A percentile compares a stretch with the other conserved stretches of the same genome.
Conservation (phyloP, 1,140 invertebrate genomes). For the Lucilia sericata region DNA sequence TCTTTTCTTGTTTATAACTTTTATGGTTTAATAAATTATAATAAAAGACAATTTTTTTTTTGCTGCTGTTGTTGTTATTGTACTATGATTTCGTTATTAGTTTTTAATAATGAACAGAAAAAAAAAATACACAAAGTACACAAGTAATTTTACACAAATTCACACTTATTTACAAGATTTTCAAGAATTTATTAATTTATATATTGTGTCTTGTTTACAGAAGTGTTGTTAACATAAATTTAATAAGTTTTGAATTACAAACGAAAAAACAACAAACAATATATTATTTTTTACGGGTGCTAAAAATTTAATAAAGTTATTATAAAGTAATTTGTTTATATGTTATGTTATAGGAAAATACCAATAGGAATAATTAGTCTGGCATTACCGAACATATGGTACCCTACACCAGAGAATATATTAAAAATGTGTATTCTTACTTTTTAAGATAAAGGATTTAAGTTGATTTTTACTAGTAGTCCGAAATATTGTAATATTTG, state of each 20-base stretch:
- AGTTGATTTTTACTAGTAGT: too few species aligned
- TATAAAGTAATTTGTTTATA: too few species aligned
- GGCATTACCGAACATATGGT: too few species aligned
- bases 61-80: background rate
- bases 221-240: constrained; percentile 27
- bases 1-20: constrained; percentile 7
- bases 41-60: background rate
- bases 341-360: too few species aligned
- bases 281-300: background rate
- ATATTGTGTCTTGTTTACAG: constrained; percentile 1
- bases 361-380: too few species aligned
- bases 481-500: too few species aligned
- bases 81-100: background rate
- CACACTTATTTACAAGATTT: constrained; percentile 24
- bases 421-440: too few species aligned
- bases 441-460: too few species aligned
- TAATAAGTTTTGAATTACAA: constrained; percentile 23
- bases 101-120: background rate
- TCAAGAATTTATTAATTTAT: constrained; percentile 27
- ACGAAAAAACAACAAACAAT: background rate
- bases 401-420: too few species aligned
- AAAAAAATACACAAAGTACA: background rate
- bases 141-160: constrained; percentile 27
- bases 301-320: background rate
- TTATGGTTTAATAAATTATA: constrained; percentile 25